Evolutionary conservation across 2,888 invertebrate species (phyloP).

Genomic region (Lochmaea capreae): DNA sequence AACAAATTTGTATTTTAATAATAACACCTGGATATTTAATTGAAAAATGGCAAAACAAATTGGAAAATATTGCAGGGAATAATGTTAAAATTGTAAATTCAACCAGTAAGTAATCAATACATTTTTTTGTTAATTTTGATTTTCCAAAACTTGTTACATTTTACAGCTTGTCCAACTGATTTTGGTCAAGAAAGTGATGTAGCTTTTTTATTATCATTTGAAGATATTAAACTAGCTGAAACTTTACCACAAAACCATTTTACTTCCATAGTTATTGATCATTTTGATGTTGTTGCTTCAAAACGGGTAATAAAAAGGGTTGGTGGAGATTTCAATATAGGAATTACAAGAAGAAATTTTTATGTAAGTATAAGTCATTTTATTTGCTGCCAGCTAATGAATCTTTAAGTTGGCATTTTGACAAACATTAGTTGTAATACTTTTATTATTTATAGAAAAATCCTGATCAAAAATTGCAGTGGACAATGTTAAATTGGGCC

Average conservation of each 20-base stretch:
- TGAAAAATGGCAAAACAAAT: constrained; percentile 56
- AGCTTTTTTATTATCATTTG: constrained; percentile 51
- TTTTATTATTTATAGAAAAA: constrained; percentile 49
- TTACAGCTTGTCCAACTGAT: constrained; percentile 45
- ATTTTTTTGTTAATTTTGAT: background rate
- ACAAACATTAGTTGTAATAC: no score
- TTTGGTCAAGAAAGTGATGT: constrained; percentile 42
- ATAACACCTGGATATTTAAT: constrained; percentile 51
- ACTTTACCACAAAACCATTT: constrained; percentile 50
- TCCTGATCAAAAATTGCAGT: constrained; percentile 59
- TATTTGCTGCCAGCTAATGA: background rate
- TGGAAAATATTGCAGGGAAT: constrained; percentile 50
- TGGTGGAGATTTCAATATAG: constrained; percentile 57
- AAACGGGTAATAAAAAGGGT: constrained; percentile 55
- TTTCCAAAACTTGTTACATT: constrained; percentile 6
- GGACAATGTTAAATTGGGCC: constrained; percentile 61
- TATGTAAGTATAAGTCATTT: constrained; percentile 52
- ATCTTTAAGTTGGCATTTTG: no score
- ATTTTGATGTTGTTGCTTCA: constrained; percentile 56
- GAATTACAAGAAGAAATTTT: constrained; percentile 58
- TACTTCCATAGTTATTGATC: constrained; percentile 56
- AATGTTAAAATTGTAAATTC: constrained; percentile 48
- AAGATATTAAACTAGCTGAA: constrained; percentile 53
- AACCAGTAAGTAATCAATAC: constrained; percentile 46
- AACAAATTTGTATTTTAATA: constrained; percentile 50